Conservation (phyloP, 1,140 invertebrate genomes). For the Amyelois transitella region DNA sequence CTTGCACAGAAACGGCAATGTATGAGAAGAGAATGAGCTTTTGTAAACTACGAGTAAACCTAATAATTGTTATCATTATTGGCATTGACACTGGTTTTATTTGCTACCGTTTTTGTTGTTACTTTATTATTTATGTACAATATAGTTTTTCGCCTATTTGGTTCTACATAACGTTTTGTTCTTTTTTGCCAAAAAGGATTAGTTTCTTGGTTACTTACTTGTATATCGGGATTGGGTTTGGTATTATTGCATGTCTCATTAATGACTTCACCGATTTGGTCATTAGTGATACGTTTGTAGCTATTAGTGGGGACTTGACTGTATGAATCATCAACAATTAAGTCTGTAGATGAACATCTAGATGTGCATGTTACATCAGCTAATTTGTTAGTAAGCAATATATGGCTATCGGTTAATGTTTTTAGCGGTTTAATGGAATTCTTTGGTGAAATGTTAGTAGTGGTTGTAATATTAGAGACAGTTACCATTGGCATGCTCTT, state of each 20-base stretch:
- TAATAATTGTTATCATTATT: conserved; percentile 22
- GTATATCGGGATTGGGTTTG: not conserved
- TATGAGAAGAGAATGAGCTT: conserved; percentile 48
- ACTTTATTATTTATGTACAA: conserved; percentile 67
- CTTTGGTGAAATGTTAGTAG: conserved; percentile 71
- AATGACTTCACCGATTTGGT: not conserved
- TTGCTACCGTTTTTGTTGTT: conserved; percentile 40
- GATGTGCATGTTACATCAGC: conserved; percentile 36
- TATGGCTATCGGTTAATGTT: conserved; percentile 31
- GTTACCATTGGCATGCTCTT: conserved; percentile 74
- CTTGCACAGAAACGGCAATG: conserved; percentile 41
- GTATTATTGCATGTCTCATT: not conserved
- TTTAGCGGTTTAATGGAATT: conserved; percentile 69
- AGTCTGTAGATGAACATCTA: conserved; percentile 15
- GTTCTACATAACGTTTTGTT: conserved; percentile 54
- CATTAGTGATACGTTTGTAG: not conserved
- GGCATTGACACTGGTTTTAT: conserved; percentile 22
- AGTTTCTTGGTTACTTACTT: conserved; percentile 62
- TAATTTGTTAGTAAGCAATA: conserved; percentile 39
- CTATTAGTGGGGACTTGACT: not conserved
- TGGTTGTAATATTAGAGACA: conserved; percentile 74
- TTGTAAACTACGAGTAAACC: conserved; percentile 12
- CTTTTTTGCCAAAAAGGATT: conserved; percentile 68
- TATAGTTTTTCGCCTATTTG: conserved; percentile 68
- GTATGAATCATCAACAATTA: not conserved